Evolutionary conservation across 2,797 vertebrate genomes (phyloP).

Genomic region (Lepilemur septentrionalis): DNA sequence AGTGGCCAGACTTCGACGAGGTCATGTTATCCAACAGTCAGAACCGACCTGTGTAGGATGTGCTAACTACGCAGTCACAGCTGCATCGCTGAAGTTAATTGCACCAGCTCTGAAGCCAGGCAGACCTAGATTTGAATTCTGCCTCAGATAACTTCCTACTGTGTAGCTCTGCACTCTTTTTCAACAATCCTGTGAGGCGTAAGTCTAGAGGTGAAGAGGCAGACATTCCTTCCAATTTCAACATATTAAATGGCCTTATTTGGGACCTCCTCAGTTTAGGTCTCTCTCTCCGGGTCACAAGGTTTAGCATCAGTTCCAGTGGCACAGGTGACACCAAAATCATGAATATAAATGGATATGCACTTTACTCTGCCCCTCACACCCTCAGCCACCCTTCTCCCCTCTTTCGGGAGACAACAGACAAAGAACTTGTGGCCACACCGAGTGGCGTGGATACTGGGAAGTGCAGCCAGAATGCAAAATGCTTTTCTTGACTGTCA

Average conservation of each 20-base stretch:
- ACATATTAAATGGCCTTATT: neutral
- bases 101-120: neutral
- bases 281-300: neutral
- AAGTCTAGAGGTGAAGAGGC: neutral
- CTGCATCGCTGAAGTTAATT: neutral
- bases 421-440: neutral
- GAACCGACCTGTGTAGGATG: neutral
- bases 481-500: neutral
- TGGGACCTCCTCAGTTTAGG: neutral
- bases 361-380: neutral
- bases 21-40: neutral
- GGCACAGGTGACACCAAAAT: neutral
- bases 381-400: no score
- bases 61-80: neutral
- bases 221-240: neutral
- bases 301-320: neutral
- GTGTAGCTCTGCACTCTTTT: neutral
- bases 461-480: neutral
- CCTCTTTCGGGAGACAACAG: neutral
- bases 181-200: neutral
- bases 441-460: neutral
- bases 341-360: neutral
- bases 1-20: rapidly evolving
- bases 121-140: neutral
- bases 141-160: neutral